phyloP scores from a whole-genome alignment of 2,113 vertebrate species.

The Danio rerio region DNA sequence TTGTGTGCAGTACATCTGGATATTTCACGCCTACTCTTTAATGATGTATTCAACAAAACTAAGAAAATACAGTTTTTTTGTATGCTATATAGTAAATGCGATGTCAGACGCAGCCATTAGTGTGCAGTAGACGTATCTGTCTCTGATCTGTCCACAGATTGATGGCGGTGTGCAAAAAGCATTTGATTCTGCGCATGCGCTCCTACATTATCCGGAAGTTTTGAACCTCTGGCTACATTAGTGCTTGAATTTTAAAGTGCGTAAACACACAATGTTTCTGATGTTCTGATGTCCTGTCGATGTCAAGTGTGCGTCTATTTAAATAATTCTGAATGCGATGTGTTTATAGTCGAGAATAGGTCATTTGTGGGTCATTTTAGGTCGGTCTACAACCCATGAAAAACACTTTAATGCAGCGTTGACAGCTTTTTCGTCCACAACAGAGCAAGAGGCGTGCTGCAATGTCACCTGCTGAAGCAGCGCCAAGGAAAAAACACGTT shows the following conservation, averaged over 20 bases:
- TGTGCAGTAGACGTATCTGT: too few species aligned
- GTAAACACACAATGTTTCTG: neutral
- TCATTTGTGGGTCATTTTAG: slow-evolving; percentile 4
- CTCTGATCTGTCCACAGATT: too few species aligned
- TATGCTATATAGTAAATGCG: too few species aligned
- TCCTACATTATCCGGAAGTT: neutral
- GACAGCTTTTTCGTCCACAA: neutral
- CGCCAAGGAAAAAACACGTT: slow-evolving; percentile 79
- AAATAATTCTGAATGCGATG: neutral
- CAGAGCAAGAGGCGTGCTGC: slow-evolving; percentile 23
- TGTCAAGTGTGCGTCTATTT: neutral
- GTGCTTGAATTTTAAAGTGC: neutral
- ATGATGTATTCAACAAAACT: too few species aligned
- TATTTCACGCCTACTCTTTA: too few species aligned
- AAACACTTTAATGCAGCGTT: neutral
- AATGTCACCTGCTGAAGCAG: slow-evolving; percentile 64
- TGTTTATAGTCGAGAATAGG: neutral
- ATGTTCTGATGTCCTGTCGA: neutral
- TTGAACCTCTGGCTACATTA: neutral
- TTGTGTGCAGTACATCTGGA: too few species aligned
- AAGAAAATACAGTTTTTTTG: too few species aligned
- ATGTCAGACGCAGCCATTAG: too few species aligned
- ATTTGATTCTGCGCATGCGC: neutral
- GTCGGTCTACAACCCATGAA: neutral
- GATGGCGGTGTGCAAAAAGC: too few species aligned